Percentiles rank a stretch among this genome's conserved stretches.
Evolutionary conservation across 2,113 vertebrate genomes (phyloP).

Genomic region (Sula dactylatra): DNA sequence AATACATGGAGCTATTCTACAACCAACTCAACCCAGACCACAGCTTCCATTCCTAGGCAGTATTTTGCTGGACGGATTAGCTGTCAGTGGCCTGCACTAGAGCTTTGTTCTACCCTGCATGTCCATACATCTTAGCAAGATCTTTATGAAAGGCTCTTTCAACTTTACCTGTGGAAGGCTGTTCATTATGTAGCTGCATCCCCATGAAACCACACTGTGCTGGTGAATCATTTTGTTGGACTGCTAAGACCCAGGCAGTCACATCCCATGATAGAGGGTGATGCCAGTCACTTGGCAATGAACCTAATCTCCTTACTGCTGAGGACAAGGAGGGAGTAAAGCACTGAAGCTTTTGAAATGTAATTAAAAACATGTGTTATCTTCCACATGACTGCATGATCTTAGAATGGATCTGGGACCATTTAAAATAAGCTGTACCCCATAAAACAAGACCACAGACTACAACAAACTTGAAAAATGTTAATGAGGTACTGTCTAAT

Average conservation of each 20-base stretch:
- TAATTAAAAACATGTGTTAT: not conserved
- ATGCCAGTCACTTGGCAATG: not conserved
- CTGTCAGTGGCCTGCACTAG: not conserved
- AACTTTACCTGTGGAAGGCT: accelerated
- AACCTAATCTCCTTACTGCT: not conserved
- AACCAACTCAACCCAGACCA: not conserved
- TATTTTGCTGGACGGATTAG: not conserved
- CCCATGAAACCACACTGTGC: not conserved
- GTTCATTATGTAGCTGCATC: not conserved
- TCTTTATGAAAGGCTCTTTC: not conserved
- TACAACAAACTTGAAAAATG: not conserved
- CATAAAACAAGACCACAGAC: not conserved
- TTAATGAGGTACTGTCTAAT: not conserved
- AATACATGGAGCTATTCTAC: not conserved
- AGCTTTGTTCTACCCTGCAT: not conserved
- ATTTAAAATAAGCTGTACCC: not conserved
- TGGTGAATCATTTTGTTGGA: not conserved
- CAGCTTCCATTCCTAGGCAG: not conserved
- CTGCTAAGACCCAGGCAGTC: not conserved
- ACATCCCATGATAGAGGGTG: not conserved
- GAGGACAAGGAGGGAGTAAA: not conserved
- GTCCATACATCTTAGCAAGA: not conserved
- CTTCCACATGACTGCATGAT: not conserved
- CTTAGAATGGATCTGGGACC: not conserved
- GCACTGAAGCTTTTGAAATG: not conserved